Conservation (phyloP, 2,797 vertebrate genomes). For the Phyllotis vaccarum region DNA sequence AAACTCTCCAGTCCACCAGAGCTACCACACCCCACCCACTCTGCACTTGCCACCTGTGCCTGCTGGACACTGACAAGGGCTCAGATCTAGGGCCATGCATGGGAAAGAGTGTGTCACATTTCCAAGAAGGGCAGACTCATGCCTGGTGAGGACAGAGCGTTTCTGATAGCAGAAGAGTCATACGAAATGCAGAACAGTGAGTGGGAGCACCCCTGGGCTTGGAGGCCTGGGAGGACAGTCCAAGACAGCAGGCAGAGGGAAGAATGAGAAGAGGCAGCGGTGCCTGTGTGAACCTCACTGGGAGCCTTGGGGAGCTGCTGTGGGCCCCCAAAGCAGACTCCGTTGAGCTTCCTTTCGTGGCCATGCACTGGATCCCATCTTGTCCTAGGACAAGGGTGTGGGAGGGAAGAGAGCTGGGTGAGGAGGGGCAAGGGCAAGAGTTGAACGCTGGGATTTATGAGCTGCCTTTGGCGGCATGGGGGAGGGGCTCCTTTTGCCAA, state of each 20-base stretch:
- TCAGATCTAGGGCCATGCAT: background rate
- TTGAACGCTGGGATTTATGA: slow-evolving; percentile 79
- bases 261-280: background rate
- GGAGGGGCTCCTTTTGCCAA: slow-evolving; percentile 78
- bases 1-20: background rate
- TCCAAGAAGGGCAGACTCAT: background rate
- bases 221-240: background rate
- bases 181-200: background rate
- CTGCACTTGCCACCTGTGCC: background rate
- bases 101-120: background rate
- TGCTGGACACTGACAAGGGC: background rate
- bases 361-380: background rate
- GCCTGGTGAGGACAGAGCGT: background rate
- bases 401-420: background rate
- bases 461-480: slow-evolving; percentile 58
- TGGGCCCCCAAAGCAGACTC: background rate
- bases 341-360: background rate
- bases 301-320: background rate
- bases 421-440: slow-evolving; percentile 75
- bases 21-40: background rate
- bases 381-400: background rate
- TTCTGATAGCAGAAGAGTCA: background rate
- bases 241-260: background rate
- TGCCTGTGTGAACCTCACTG: background rate
- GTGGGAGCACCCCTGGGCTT: background rate